Conservation (phyloP, 2,888 invertebrate species). For the Oeneis ivallda region DNA sequence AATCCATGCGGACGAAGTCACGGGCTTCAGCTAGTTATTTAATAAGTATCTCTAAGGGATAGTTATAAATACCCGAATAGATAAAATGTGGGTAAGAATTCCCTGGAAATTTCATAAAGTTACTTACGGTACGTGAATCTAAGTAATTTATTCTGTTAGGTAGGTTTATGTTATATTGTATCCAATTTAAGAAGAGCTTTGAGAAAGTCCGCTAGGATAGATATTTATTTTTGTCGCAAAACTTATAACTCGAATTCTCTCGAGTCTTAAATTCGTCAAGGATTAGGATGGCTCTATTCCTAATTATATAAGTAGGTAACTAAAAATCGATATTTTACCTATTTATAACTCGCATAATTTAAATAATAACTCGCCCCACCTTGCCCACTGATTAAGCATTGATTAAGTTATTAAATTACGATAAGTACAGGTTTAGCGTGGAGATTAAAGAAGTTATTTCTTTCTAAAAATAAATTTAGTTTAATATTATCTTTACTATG, state of each 20-base stretch:
- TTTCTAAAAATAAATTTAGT: too few species aligned
- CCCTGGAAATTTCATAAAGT: not conserved
- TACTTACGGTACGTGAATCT: not conserved
- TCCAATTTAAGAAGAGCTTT: not conserved
- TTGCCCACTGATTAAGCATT: too few species aligned
- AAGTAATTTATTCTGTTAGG: constrained; percentile 6
- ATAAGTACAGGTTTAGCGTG: too few species aligned
- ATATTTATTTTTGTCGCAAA: too few species aligned
- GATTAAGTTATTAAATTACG: too few species aligned
- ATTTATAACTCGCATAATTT: too few species aligned
- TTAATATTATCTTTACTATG: too few species aligned
- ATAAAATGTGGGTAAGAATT: constrained; percentile 10
- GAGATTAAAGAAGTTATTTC: too few species aligned
- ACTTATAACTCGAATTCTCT: not conserved
- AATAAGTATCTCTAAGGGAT: not conserved
- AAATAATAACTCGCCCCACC: too few species aligned
- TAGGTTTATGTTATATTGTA: not conserved
- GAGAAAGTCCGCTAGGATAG: not conserved
- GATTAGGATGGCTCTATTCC: constrained; percentile 32
- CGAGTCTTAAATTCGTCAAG: constrained; percentile 35
- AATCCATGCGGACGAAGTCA: too few species aligned
- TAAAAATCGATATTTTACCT: too few species aligned
- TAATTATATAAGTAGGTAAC: constrained; percentile 16
- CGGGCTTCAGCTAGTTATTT: too few species aligned
- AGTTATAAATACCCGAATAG: not conserved